Evolutionary conservation across 2,113 vertebrate genomes (phyloP).

Genomic region (Furnarius figulus): DNA sequence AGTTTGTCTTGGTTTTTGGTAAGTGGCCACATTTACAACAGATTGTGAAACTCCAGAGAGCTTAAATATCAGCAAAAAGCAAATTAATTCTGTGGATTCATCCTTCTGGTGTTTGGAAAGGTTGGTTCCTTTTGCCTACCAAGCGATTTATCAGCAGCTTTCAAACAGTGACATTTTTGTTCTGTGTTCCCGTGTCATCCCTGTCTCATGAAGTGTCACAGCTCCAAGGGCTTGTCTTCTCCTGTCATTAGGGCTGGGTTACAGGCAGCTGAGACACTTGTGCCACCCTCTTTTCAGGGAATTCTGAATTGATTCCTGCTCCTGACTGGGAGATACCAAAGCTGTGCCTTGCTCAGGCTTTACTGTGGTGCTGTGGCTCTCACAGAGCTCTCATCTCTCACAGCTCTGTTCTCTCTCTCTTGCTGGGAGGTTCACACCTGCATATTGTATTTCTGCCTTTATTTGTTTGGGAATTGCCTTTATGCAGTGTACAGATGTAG

Average conservation of each 20-base stretch:
- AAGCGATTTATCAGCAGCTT: constrained; percentile 8
- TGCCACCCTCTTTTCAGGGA: background rate
- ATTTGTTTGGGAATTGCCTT: background rate
- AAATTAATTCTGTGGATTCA: background rate
- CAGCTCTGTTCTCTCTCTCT: background rate
- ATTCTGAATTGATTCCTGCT: background rate
- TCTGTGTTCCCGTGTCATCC: constrained; percentile 4
- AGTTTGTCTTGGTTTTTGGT: background rate
- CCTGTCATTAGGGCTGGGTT: background rate
- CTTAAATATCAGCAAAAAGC: background rate
- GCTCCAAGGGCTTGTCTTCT: constrained; percentile 31
- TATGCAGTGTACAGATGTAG: background rate
- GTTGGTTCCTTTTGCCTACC: constrained; percentile 9
- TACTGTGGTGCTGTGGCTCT: background rate
- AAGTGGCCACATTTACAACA: background rate
- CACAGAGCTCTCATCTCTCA: background rate
- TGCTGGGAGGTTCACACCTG: too few relatives aligned
- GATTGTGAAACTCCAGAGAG: background rate
- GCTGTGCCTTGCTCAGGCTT: background rate
- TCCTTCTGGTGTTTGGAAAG: background rate
- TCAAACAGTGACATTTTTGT: constrained; percentile 1
- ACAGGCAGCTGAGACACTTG: background rate
- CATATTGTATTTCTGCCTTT: background rate
- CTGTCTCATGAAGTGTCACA: background rate
- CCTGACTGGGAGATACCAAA: background rate